Evolutionary conservation across 2,888 invertebrate species (phyloP), one percentile per base, ranked within the genome.

Genomic region (Cephus spinipes): DNA sequence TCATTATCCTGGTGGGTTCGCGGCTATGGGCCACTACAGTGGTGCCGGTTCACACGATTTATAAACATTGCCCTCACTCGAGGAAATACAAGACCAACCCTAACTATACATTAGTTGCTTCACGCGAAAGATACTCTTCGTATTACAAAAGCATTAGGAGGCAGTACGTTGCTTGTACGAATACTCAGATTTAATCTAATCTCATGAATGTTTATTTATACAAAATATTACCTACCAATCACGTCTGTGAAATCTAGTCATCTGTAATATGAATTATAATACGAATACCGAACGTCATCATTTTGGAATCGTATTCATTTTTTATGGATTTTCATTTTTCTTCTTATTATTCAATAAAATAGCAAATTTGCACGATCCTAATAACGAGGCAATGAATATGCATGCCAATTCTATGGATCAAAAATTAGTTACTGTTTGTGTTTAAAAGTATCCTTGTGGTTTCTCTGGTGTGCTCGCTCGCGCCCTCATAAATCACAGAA

Each of bases 11-110:
- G 35, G 12, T 55, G 40, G 40, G 31, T 36, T 68, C 36, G 23
- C 30, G 74, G 32, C 30, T 34, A 55, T 36, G 40, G 75, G 33
- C 34, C 68, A 55, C 73, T n/a, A 34, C 76, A 55, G 55, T 74
- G 73, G 71, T 74, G 68, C 69, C 55, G 68, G 78, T 78, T 78
- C 78, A 76, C 78, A 78, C 78, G 78, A 78, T 78, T 78, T 78
- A 76, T 78, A 78, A 78, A 78, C 78, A 78, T 76, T 55, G 78
- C 75, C 36, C 74, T 77, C 23, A 55, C 23, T 15, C 12, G 30
- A 40, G 75, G 68, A 30, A 76, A 78, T 75, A 78, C 73, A 76
- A 73, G 12, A 33, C 33, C 9, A 32, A 32, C 36, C 36, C 35
- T 73, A 34, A 73, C 36, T 31, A 71, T 31, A 71, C 71, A 32